These are phyloP conservation scores for Colaptes auratus DNA, from an alignment of 2,113 vertebrate species.

Conservation along the genomic window DNA sequence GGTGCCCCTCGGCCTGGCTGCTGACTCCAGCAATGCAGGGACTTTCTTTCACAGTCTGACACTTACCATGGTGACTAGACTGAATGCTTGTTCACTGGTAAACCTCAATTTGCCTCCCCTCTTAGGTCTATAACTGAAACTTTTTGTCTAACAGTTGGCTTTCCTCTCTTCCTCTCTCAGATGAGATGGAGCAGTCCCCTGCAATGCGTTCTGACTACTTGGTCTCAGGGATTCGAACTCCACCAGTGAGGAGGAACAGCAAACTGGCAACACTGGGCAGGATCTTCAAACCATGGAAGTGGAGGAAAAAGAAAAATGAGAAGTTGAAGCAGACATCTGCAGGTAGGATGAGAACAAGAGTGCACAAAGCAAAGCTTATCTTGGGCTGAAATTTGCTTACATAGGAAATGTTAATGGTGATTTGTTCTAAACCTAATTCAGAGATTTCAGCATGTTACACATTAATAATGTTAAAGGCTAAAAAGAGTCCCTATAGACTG, in stretches of 20 bases:
- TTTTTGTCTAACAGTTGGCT: not conserved
- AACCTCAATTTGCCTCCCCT: too few species aligned
- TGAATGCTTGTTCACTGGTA: not conserved
- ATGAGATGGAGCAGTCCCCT: slow-evolving; percentile 91
- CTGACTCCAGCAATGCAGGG: not conserved
- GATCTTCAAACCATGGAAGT: slow-evolving; percentile 99
- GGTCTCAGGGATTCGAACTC: slow-evolving; percentile 91
- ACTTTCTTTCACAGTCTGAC: not conserved
- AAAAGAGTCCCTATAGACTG: not conserved
- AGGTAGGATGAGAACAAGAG: slow-evolving; percentile 71
- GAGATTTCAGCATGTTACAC: not conserved
- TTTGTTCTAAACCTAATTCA: not conserved
- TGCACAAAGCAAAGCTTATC: not conserved
- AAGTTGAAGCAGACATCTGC: slow-evolving; percentile 91
- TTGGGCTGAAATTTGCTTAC: not conserved
- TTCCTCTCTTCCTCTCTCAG: slow-evolving; percentile 66
- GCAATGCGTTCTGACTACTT: slow-evolving; percentile 85
- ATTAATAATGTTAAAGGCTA: not conserved
- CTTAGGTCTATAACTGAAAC: not conserved
- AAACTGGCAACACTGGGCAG: slow-evolving; percentile 93
- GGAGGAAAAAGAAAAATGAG: slow-evolving; percentile 98
- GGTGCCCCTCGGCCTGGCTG: fast-evolving
- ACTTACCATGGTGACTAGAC: not conserved
- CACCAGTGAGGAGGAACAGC: slow-evolving; percentile 91
- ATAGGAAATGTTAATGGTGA: not conserved